Base-by-base conservation (phyloP, 2,888 invertebrate genomes). In the Agriopis leucophaearia region DNA sequence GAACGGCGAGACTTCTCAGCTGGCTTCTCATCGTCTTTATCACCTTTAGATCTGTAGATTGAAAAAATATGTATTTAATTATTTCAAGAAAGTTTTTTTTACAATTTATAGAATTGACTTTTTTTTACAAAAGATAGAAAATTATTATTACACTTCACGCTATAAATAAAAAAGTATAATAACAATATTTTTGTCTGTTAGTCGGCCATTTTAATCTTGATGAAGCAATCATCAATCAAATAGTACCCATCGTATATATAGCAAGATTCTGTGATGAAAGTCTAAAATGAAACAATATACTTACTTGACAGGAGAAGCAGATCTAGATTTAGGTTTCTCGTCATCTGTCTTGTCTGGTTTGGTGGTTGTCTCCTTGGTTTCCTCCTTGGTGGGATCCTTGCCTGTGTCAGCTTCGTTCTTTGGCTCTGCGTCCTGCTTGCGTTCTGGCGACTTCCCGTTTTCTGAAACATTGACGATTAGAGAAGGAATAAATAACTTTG, bases 361-460 rank as follows among this genome's bases (percentile, higher is more conserved):
- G 38, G 13, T 45, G 15, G 64, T 36, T 12, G 55, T 80, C 61
- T 90, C 88, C 86, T 89, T 87, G 85, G 79, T 86, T 78, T 91
- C 93, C 77, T 90, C 89, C 82, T 86, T 92, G 68, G 80, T 75
- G 27, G 77, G 64, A 51, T 88, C 89, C 48, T 71, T 80, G n/a
- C 75, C 79, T 0, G 81, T 76, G 67, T 84, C 88, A 54, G 85
- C 81, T 84, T 94, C 89, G 6, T 62, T 65, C 18, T 70, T 71
- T 47, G 60, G 64, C 78, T 91, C 88, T 70, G 77, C 69, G 0
- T 88, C 90, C 77, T 89, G 88, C 84, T 92, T 84, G 82, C 86
- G 88, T 70, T 90, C 92, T 2, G 92, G 92, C 16, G 93, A 92
- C 80, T 92, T 92, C 44, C 93, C 93, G 74, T 94, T 93, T 86